Percentiles rank a stretch among this genome's conserved stretches.
phyloP scores from a whole-genome alignment of 2,797 vertebrate genomes.

The Calcarius lapponicus region DNA sequence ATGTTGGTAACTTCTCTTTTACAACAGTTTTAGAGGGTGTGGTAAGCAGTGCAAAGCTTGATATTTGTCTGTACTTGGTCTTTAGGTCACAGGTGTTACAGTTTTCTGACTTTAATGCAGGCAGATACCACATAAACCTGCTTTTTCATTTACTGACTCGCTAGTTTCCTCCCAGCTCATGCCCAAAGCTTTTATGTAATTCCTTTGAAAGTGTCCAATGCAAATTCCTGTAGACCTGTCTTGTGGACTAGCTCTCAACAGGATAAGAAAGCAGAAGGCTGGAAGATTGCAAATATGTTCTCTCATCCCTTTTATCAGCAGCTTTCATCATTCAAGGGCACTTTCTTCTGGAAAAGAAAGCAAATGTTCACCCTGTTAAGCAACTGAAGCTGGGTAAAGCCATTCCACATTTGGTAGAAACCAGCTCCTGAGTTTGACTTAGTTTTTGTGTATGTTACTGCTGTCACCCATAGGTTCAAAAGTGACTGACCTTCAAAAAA shows the following conservation, averaged over 20 bases:
- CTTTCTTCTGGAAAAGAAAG: background rate
- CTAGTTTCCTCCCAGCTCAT: background rate
- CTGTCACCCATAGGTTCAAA: background rate
- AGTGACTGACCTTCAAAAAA: background rate
- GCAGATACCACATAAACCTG: background rate
- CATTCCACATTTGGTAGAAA: background rate
- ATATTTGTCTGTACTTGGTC: background rate
- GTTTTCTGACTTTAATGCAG: background rate
- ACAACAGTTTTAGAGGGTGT: background rate
- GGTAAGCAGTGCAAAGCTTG: background rate
- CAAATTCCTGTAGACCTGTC: background rate
- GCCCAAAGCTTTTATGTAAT: background rate
- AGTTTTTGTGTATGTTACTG: background rate
- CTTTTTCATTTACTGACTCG: background rate
- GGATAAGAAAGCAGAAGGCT: background rate
- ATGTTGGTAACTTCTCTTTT: background rate
- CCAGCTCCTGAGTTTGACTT: background rate
- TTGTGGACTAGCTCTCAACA: background rate
- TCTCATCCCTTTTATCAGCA: background rate
- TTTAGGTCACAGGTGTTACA: background rate
- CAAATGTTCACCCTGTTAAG: background rate
- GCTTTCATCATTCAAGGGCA: background rate
- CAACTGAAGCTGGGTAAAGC: background rate
- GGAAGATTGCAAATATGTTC: background rate
- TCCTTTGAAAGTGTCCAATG: background rate